Base-by-base conservation (phyloP, 2,113 vertebrate genomes). In the Pterophyllum scalare region DNA sequence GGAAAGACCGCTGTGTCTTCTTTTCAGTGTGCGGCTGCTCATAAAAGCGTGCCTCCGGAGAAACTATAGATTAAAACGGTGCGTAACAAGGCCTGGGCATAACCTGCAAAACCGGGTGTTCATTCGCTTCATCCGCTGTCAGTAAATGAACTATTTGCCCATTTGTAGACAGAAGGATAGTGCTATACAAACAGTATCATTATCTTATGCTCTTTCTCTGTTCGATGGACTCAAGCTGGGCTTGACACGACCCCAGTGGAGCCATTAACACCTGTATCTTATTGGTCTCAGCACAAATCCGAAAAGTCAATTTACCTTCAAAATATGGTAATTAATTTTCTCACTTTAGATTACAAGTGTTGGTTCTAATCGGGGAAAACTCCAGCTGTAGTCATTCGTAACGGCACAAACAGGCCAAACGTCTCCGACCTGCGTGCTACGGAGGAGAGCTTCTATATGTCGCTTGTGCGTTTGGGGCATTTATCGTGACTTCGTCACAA, bases 61-160 rank as follows among this genome's bases (percentile, higher is more conserved):
- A 59, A 70, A 70, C 58, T n/a, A 14, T 17, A 54, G 58, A 77
- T 58, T 2, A 57, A 59, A 83, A 24, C 65, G 35, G 84, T 82
- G 89, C 90, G 88, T 82, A 89, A 81, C 61, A 54, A 84, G 79
- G 85, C 86, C 87, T 7, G 35, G 33, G 1, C 56, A 4, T 19
- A 67, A 12, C 20, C 61, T 64, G 5, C 12, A 46, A 35, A 10
- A 6, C 13, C 57, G 24, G 49, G 6, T 80, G 67, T 67, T 78
- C 67, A n/a, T n/a, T 40, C 56, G 52, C 52, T 82, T 56, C 54
- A 22, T n/a, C 46, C 40, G 19, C 67, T 82, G 67, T 77, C 81
- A 28, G 14, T 11, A 20, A 59, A 75, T 49, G 22, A 43, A 22
- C 17, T 31, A 3, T 64, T 17, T n/a, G 54, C 46, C 38, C 35